A percentile compares a stretch with the other conserved stretches of the same genome.
These are phyloP conservation scores for Otolemur garnettii DNA, from an alignment of 2,113 vertebrate species.

Conservation along the genomic window DNA sequence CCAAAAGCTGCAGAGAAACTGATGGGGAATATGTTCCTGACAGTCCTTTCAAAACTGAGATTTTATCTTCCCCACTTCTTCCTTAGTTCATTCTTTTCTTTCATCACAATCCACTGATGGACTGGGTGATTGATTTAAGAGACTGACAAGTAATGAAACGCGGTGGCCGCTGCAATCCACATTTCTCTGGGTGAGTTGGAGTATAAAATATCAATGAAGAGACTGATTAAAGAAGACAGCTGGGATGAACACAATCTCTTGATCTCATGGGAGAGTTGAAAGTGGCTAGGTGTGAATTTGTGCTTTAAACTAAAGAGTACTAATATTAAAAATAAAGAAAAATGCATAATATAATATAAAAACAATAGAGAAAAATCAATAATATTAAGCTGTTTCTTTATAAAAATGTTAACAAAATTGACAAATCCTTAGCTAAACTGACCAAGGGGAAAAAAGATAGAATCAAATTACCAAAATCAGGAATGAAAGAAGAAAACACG, in stretches of 20 bases:
- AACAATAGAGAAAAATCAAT: neutral
- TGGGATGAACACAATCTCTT: neutral
- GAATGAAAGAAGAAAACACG: neutral
- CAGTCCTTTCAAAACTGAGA: neutral
- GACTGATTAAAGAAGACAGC: neutral
- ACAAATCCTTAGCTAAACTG: neutral
- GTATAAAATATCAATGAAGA: neutral
- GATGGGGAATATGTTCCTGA: neutral
- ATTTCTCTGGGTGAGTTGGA: neutral
- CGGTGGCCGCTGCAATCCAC: neutral
- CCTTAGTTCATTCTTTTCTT: neutral
- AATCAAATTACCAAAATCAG: neutral
- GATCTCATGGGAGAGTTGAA: neutral
- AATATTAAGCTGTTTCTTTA: neutral
- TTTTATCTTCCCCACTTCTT: neutral
- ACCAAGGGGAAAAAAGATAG: neutral
- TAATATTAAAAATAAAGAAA: neutral
- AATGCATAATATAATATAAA: neutral
- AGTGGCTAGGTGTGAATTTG: neutral
- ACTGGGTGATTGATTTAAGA: neutral
- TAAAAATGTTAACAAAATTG: neutral
- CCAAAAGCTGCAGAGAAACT: neutral
- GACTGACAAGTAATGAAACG: neutral
- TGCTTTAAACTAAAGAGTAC: neutral
- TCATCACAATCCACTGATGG: neutral